phyloP scores from a whole-genome alignment of 2,888 invertebrate genomes.

The Seira sanloemensis region DNA sequence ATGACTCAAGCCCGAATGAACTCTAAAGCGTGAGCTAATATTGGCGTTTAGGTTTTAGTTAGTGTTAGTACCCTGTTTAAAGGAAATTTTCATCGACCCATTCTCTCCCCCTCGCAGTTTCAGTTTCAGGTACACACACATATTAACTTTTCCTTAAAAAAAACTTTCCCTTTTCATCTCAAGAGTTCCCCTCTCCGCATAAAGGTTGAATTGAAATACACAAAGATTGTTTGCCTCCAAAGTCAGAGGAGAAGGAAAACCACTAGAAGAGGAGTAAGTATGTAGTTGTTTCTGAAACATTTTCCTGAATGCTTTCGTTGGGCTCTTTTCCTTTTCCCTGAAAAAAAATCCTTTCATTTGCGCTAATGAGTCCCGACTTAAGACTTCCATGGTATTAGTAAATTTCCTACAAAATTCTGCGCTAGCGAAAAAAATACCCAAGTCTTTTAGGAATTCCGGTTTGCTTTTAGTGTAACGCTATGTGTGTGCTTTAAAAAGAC shows the following conservation, averaged over 20 bases:
- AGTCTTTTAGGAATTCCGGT: not conserved
- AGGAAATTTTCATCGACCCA: no score
- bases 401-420: not conserved
- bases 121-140: no score
- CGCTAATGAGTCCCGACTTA: not conserved
- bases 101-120: no score
- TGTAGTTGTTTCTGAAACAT: not conserved
- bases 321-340: not conserved
- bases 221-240: not conserved
- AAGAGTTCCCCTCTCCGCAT: not conserved
- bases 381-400: not conserved
- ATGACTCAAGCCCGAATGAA: no score
- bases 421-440: not conserved
- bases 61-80: no score
- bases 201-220: not conserved
- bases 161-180: not conserved
- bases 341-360: not conserved
- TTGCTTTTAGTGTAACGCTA: no score
- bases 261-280: not conserved
- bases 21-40: no score
- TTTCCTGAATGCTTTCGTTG: not conserved
- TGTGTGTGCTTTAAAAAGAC: not conserved
- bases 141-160: no score
- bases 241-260: not conserved
- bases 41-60: no score